phyloP scores from a whole-genome alignment of 2,888 invertebrate species.

The Cataglyphis livida region DNA sequence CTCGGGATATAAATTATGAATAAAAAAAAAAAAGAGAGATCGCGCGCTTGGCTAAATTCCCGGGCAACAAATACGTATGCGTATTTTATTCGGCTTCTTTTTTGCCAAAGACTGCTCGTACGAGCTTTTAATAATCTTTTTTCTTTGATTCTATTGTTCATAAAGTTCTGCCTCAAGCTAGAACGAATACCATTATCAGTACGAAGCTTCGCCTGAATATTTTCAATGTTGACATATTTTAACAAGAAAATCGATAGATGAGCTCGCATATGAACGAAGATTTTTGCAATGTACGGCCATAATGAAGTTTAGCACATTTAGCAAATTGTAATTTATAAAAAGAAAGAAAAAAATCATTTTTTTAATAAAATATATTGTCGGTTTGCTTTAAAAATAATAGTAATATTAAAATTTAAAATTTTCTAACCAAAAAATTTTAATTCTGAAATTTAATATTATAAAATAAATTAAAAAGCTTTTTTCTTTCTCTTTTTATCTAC shows the following conservation, averaged over 20 bases:
- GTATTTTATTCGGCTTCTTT: slow-evolving; percentile 36
- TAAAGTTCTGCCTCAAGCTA: slow-evolving; percentile 3
- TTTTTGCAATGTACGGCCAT: slow-evolving; percentile 3
- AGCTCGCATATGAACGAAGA: slow-evolving; percentile 19
- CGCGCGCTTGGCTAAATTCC: slow-evolving; percentile 34
- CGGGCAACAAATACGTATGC: slow-evolving; percentile 50
- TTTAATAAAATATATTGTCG: background rate
- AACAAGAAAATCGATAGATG: slow-evolving; percentile 24
- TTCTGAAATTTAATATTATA: background rate
- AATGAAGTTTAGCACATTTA: background rate
- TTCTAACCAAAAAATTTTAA: slow-evolving; percentile 1
- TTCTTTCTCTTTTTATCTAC: background rate
- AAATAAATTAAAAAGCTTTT: background rate
- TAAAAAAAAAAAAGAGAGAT: slow-evolving; percentile 23
- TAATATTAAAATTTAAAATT: background rate
- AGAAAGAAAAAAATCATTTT: background rate
- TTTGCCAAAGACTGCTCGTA: slow-evolving; percentile 55
- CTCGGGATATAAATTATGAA: slow-evolving; percentile 59
- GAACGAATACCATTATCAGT: slow-evolving; percentile 26
- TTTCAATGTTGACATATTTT: slow-evolving; percentile 25
- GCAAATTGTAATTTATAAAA: background rate
- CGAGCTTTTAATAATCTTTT: slow-evolving; percentile 58
- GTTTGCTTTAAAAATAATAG: background rate
- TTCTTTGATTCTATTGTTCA: slow-evolving; percentile 51
- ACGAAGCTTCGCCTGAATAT: slow-evolving; percentile 4